phyloP scores from a whole-genome alignment of 2,888 invertebrate genomes.

The Agriopis aurantiaria region DNA sequence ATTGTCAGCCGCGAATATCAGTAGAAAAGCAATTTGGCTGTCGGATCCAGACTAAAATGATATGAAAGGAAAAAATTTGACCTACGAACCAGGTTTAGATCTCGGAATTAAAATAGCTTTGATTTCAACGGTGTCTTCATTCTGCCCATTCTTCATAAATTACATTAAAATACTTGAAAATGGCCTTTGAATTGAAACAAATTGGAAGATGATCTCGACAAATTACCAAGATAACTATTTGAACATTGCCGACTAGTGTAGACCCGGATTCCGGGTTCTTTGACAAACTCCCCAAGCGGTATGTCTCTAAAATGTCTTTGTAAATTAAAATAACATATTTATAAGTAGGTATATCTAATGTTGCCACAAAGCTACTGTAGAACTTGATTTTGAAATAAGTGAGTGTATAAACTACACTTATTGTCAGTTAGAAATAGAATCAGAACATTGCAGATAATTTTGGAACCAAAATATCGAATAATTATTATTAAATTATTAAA shows the following conservation, averaged over 20 bases:
- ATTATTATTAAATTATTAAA: too few relatives aligned
- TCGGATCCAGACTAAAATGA: not conserved
- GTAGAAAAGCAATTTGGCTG: not conserved
- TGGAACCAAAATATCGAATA: too few relatives aligned
- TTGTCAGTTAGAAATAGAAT: too few relatives aligned
- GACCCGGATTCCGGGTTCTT: slow-evolving; percentile 15
- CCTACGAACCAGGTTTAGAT: too few relatives aligned
- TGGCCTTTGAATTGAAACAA: not conserved
- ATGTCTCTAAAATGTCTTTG: slow-evolving; percentile 28
- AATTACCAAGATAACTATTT: slow-evolving; percentile 13
- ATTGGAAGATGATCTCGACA: slow-evolving; percentile 7
- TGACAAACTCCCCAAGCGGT: slow-evolving; percentile 17
- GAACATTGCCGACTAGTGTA: slow-evolving; percentile 12
- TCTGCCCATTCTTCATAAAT: not conserved
- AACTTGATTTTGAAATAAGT: not conserved
- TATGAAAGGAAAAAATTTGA: too few relatives aligned
- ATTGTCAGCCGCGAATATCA: not conserved
- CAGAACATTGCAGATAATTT: too few relatives aligned
- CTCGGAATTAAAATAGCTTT: not conserved
- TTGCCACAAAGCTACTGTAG: not conserved
- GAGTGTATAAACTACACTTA: too few relatives aligned
- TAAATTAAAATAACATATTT: slow-evolving; percentile 15
- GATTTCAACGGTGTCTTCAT: not conserved
- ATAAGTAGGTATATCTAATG: not conserved
- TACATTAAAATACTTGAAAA: not conserved